These are phyloP conservation scores for Eupithecia pulchellata DNA, from an alignment of 2,888 invertebrate genomes.

Conservation along the genomic window DNA sequence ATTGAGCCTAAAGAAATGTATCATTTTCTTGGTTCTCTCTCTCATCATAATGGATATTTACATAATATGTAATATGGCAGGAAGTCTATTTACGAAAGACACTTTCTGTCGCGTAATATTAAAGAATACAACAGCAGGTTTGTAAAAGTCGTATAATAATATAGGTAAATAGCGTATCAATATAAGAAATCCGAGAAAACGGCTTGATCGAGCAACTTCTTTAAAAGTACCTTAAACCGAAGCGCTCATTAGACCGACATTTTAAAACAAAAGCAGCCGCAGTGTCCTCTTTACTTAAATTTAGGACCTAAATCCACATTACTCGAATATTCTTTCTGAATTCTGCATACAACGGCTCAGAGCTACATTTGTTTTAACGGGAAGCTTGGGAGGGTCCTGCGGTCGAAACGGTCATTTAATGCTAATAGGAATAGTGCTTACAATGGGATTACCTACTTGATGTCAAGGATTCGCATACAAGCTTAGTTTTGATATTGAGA, in stretches of 20 bases:
- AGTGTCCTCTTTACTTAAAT: constrained; percentile 23
- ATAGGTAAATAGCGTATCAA: too few species aligned
- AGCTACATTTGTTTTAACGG: constrained; percentile 43
- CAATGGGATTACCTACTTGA: constrained; percentile 67
- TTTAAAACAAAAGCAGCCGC: constrained; percentile 21
- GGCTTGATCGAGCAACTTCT: too few species aligned
- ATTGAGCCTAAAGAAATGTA: too few species aligned
- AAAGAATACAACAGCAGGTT: too few species aligned
- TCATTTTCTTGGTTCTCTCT: too few species aligned
- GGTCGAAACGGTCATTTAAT: constrained; percentile 67
- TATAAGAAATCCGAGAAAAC: too few species aligned
- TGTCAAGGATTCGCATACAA: constrained; percentile 50
- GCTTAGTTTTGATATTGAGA: constrained; percentile 52
- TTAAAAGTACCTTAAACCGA: too few species aligned
- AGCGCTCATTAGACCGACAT: constrained; percentile 7
- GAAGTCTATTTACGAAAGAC: too few species aligned
- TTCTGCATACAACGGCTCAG: constrained; percentile 35
- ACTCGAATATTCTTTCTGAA: constrained; percentile 36
- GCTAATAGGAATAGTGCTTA: constrained; percentile 71
- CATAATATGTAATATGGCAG: too few species aligned
- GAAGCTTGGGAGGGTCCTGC: constrained; percentile 51
- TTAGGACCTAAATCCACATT: constrained; percentile 29
- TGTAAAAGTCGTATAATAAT: too few species aligned
- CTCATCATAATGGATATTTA: too few species aligned
- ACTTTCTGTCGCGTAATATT: too few species aligned